Percentiles rank a stretch among this genome's conserved stretches.
Evolutionary conservation across 2,888 invertebrate species (phyloP).

Genomic region (Aspidiotus destructor): DNA sequence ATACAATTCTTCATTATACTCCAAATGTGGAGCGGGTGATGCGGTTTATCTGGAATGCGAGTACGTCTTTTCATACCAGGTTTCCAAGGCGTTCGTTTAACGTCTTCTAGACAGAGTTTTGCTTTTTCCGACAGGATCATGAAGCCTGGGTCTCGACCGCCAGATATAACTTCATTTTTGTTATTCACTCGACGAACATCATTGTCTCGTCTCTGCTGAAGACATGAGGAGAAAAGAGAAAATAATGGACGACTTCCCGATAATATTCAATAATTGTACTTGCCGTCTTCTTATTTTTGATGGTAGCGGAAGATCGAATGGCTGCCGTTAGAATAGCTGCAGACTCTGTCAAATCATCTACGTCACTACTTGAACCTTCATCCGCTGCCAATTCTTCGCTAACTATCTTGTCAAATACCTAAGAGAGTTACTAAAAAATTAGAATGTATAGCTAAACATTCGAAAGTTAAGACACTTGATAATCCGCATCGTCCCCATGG

Average conservation of each 20-base stretch:
- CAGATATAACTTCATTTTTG: slow-evolving; percentile 9
- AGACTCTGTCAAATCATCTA: slow-evolving; percentile 39
- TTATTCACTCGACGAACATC: neutral
- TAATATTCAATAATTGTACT: neutral
- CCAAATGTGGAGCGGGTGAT: slow-evolving; percentile 93
- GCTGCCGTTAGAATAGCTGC: slow-evolving; percentile 37
- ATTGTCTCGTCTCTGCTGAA: slow-evolving; percentile 16
- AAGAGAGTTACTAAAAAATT: slow-evolving; percentile 10
- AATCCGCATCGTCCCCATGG: too few species aligned
- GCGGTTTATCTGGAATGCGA: slow-evolving; percentile 82
- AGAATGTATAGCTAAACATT: too few species aligned
- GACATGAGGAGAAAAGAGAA: neutral
- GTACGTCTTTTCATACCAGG: slow-evolving; percentile 57
- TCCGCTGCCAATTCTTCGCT: slow-evolving; percentile 35
- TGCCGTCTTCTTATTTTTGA: slow-evolving; percentile 33
- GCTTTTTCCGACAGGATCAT: slow-evolving; percentile 34
- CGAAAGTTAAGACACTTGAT: too few species aligned
- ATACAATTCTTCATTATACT: slow-evolving; percentile 99
- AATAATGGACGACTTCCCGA: too few species aligned
- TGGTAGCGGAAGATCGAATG: slow-evolving; percentile 34
- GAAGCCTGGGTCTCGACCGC: slow-evolving; percentile 15
- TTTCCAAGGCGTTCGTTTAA: slow-evolving; percentile 34
- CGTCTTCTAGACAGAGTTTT: slow-evolving; percentile 33
- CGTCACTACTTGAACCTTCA: slow-evolving; percentile 41
- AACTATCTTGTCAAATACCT: slow-evolving; percentile 34